phyloP scores from a whole-genome alignment of 2,888 invertebrate species.

The Tridacna crocea region DNA sequence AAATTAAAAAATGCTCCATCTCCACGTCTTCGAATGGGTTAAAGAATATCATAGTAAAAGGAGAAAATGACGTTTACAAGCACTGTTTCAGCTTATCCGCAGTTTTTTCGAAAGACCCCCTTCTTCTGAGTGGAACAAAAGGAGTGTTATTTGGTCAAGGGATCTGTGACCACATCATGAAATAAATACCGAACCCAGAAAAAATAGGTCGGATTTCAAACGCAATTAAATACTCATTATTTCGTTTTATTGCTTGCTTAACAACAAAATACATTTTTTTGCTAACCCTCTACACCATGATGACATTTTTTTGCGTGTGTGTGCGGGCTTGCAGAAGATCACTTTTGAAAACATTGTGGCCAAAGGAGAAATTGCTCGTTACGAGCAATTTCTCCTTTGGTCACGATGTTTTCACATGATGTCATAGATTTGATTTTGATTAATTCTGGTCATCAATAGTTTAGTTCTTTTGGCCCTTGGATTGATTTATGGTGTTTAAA shows the following conservation, averaged over 20 bases:
- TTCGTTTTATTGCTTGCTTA: not conserved
- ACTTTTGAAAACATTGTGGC: not conserved
- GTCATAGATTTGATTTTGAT: not conserved
- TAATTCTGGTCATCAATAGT: too few species aligned
- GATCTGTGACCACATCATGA: not conserved
- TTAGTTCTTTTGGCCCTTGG: too few species aligned
- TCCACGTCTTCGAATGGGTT: too few species aligned
- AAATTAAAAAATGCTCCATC: too few species aligned
- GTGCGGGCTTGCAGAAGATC: not conserved
- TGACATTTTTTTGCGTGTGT: too few species aligned
- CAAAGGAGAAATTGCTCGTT: not conserved
- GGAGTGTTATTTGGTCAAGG: too few species aligned
- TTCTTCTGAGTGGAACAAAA: too few species aligned
- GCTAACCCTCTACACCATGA: not conserved
- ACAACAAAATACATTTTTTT: not conserved
- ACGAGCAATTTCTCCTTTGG: not conserved
- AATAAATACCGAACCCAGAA: conserved; percentile 2
- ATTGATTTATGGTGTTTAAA: too few species aligned
- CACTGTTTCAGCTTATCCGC: too few species aligned
- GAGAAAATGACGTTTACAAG: too few species aligned
- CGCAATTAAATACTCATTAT: conserved; percentile 15
- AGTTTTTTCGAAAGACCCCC: too few species aligned
- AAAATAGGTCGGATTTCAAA: not conserved
- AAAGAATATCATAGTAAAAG: too few species aligned
- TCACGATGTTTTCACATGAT: not conserved